Percentiles rank a stretch among this genome's conserved stretches.
Evolutionary conservation across 2,113 vertebrate genomes (phyloP).

Genomic region (Muntiacus reevesi): DNA sequence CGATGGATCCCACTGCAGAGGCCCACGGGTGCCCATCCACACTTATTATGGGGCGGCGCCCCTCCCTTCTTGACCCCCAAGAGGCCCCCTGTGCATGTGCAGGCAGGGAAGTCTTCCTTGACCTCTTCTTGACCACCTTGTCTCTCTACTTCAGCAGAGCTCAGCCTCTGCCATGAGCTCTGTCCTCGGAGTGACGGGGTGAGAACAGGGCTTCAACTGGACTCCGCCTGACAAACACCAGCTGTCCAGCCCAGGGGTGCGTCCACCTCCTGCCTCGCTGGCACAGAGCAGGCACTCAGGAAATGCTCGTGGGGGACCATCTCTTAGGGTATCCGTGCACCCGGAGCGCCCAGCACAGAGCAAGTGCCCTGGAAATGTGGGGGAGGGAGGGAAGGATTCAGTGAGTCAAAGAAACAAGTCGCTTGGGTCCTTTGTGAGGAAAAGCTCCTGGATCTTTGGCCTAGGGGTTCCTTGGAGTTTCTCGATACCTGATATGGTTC

Average conservation of each 20-base stretch:
- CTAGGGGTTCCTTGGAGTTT: too few relatives aligned
- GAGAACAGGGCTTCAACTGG: not conserved
- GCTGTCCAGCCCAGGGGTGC: not conserved
- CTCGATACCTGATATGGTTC: fast-evolving
- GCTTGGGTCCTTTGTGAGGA: not conserved
- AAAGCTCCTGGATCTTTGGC: too few relatives aligned
- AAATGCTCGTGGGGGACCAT: not conserved
- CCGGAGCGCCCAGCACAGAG: not conserved
- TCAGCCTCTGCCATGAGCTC: not conserved
- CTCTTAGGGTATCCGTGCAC: not conserved
- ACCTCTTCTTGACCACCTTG: not conserved
- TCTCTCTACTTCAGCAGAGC: not conserved
- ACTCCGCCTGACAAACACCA: not conserved
- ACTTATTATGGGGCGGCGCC: not conserved
- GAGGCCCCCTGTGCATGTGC: not conserved
- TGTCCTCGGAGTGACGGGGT: not conserved
- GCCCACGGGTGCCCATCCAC: not conserved
- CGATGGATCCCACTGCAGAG: not conserved
- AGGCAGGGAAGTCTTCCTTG: not conserved
- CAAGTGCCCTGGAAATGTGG: fast-evolving
- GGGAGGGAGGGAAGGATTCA: too few relatives aligned
- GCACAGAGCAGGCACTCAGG: not conserved
- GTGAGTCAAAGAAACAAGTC: too few relatives aligned
- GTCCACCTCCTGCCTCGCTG: fast-evolving
- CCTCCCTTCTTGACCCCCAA: not conserved